A percentile compares a stretch with the other conserved stretches of the same genome.
Conservation (phyloP, 1,140 invertebrate species). For the Bradysia coprophila region DNA sequence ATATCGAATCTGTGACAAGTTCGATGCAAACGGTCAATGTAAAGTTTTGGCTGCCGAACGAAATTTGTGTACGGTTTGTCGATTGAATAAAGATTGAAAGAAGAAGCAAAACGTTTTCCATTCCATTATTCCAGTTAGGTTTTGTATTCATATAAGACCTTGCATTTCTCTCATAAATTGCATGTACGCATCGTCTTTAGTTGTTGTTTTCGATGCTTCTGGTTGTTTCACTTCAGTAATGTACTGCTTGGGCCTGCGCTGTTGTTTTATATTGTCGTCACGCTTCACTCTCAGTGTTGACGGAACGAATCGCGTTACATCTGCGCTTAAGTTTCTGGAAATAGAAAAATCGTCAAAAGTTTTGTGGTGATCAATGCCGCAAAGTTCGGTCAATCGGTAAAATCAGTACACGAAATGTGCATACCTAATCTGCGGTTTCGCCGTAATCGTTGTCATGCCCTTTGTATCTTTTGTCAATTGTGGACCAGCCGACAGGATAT, state of each 20-base stretch:
- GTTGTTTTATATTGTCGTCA: slow-evolving; percentile 43
- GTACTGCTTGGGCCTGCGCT: slow-evolving; percentile 16
- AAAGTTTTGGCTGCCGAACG: no score
- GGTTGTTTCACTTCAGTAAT: slow-evolving; percentile 24
- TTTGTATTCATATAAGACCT: slow-evolving; percentile 37
- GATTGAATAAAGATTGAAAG: no score
- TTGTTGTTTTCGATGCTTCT: slow-evolving; percentile 33
- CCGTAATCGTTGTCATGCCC: slow-evolving; percentile 57
- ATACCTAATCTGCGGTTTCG: slow-evolving; percentile 75
- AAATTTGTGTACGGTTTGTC: no score
- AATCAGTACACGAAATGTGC: slow-evolving; percentile 6
- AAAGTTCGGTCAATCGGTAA: not conserved
- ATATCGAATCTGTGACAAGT: not conserved
- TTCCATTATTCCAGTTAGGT: no score
- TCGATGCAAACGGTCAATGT: no score
- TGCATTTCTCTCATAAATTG: slow-evolving; percentile 99
- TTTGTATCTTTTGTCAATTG: slow-evolving; percentile 27
- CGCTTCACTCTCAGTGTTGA: slow-evolving; percentile 78
- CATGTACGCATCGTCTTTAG: slow-evolving; percentile 93
- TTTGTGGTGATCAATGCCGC: slow-evolving; percentile 5
- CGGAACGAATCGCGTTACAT: slow-evolving; percentile 89
- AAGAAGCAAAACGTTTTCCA: no score
- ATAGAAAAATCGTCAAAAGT: no score
- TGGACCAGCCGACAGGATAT: slow-evolving; percentile 6
- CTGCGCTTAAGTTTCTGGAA: slow-evolving; percentile 69